phyloP scores from a whole-genome alignment of 2,888 invertebrate species.

The Drosophila quasianomalipes region DNA sequence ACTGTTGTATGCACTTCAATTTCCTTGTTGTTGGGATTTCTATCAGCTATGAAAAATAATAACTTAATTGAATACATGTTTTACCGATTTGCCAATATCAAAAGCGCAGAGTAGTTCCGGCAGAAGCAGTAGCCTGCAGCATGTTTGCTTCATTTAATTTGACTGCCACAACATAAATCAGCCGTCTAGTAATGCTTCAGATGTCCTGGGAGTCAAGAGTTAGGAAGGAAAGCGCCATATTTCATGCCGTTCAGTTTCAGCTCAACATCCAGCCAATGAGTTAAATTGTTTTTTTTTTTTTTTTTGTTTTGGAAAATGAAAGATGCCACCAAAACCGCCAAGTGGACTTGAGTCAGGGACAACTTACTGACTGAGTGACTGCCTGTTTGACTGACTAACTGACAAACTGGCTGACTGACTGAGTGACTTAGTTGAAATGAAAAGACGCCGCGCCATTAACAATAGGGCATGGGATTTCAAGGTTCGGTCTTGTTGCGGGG shows the following conservation, averaged over 20 bases:
- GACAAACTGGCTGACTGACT: conserved; percentile 23
- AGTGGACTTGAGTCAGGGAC: conserved; percentile 6
- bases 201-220: conserved; percentile 7
- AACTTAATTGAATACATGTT: background rate
- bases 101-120: too few species aligned
- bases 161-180: conserved; percentile 7
- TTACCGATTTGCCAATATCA: background rate
- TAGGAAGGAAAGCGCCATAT: conserved; percentile 1
- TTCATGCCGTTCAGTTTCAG: conserved; percentile 13
- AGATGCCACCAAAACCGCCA: conserved; percentile 16
- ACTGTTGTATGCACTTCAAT: background rate
- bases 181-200: background rate
- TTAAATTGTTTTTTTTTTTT: conserved; percentile 7
- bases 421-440: conserved; percentile 52
- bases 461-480: conserved; percentile 54
- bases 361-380: background rate
- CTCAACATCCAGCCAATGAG: conserved; percentile 9
- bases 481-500: background rate
- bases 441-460: conserved; percentile 58
- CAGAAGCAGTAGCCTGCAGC: background rate
- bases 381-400: conserved; percentile 30
- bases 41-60: background rate
- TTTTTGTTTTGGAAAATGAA: background rate
- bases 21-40: background rate
- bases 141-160: conserved; percentile 7